phyloP scores from a whole-genome alignment of 2,888 invertebrate species.

The Hydraecia micacea region DNA sequence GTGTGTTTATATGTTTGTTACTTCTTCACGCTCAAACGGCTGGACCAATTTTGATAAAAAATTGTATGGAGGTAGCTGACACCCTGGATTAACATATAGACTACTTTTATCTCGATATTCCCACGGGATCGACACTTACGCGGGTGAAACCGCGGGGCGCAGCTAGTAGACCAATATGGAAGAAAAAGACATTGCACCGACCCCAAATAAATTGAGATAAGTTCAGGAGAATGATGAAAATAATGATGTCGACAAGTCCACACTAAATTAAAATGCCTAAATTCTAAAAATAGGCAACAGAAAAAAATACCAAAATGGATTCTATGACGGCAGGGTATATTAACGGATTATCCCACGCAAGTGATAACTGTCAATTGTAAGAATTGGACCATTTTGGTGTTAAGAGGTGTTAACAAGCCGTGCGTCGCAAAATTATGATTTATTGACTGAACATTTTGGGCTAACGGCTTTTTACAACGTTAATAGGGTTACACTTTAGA shows the following conservation, averaged over 20 bases:
- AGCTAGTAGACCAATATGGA: background rate
- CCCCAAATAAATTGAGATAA: background rate
- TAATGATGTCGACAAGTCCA: background rate
- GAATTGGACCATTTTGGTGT: slow-evolving; percentile 52
- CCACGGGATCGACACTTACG: no score
- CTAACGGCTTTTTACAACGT: slow-evolving; percentile 21
- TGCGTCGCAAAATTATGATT: slow-evolving; percentile 47
- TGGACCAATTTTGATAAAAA: no score
- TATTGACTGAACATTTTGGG: slow-evolving; percentile 36
- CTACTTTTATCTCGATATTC: no score
- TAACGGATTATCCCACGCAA: slow-evolving; percentile 49
- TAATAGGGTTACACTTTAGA: slow-evolving; percentile 3
- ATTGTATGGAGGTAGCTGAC: no score
- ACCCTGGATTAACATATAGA: no score
- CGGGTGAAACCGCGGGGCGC: no score
- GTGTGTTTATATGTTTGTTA: no score
- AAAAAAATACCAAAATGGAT: background rate
- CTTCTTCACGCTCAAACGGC: no score
- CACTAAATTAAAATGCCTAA: background rate
- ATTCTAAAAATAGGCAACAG: slow-evolving; percentile 32
- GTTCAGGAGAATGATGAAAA: background rate
- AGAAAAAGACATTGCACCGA: no score
- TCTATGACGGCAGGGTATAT: slow-evolving; percentile 10
- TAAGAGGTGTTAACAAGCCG: slow-evolving; percentile 45
- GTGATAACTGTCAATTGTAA: slow-evolving; percentile 29